Evolutionary conservation across 2,113 vertebrate species (phyloP), one percentile per base, ranked within the genome.

Genomic region (Stegostoma tigrinum): DNA sequence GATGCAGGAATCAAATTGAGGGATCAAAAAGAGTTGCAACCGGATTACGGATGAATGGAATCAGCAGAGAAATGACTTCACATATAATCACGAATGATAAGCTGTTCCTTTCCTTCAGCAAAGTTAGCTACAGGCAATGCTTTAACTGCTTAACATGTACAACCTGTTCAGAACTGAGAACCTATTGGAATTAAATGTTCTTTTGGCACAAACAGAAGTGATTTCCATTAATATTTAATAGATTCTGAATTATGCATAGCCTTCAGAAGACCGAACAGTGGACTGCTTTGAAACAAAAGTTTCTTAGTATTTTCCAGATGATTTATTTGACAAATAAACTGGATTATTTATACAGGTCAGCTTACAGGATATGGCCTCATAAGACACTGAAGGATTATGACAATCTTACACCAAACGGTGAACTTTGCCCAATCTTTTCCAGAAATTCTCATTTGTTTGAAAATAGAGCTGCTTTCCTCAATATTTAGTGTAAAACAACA

Each of bases 191-290:
- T 72, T 72, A 95, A 95, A 95, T 95, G 67, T 72, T 95, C 42
- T 95, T 75, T 48, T 96, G 96, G 96, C 96, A 80, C 96, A 95
- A 96, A 96, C 96, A 96, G 97, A 97, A 97, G 96, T 97, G 97
- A 97, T 97, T 97, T 96, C 97, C 96, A 97, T 97, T 97, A 97
- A 97, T 97, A 97, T 97, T 97, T 97, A 97, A 97, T 96, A 94
- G 96, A 96, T 96, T 96, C 96, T 97, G 97, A 97, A 97, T 97
- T 97, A 97, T 97, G 97, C 97, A 97, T 97, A 96, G 96, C 95
- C 96, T 97, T 96, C 12, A 70, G 96, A 96, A 97, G 96, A 97
- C 96, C 96, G 96, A 45, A 78, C 96, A 96, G 96, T 80, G 96
- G 95, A 89, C 80, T 72, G 94, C 68, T 75, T 72, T 72, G 94